Base-by-base conservation (phyloP, 2,888 invertebrate species). In the Orthosia incerta region DNA sequence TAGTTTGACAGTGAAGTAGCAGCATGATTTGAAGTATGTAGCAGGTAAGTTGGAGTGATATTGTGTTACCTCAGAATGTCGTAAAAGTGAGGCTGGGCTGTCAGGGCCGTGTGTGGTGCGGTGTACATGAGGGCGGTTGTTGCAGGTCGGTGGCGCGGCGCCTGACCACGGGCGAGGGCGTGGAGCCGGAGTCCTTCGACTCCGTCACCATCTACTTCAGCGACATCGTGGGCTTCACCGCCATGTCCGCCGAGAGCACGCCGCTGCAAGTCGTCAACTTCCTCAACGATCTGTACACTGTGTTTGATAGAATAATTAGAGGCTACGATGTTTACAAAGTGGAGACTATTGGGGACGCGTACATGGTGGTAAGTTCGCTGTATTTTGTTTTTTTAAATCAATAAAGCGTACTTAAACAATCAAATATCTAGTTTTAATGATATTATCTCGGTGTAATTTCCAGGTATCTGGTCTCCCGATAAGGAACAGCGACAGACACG, bases 271-370 rank as follows among this genome's bases (percentile, higher is more conserved):
- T 99, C 89, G 99, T 99, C 70, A 99, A 99, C 94, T 99, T 99
- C 94, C 97, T 99, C 81, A 99, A 99, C 96, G 99, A 99, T 95
- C 97, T 99, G 92, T 99, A 99, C 96, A 99, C 99, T 64, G 97
- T 99, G 84, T 99, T 99, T 94, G 99, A 99, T 96, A 97, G 98
- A 88, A 99, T 99, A 90, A 99, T 99, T 88, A 98, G 98, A 94
- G 98, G 99, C 89, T 99, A 99, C 93, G 99, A 99, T 92, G 99
- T 99, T 61, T 99, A 99, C 94, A 99, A 99, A 96, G 99, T 99
- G 79, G 99, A 99, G 96, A 99, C 99, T 57, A 99, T 99, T 79
- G 99, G 99, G 46, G 98, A 98, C 87, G 97, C 97, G 69, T 97
- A 97, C 83, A 97, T 97, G 97, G 97, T 97, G 95, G 97, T 97